phyloP scores from a whole-genome alignment of 2,113 vertebrate genomes.

The Thunnus thynnus region DNA sequence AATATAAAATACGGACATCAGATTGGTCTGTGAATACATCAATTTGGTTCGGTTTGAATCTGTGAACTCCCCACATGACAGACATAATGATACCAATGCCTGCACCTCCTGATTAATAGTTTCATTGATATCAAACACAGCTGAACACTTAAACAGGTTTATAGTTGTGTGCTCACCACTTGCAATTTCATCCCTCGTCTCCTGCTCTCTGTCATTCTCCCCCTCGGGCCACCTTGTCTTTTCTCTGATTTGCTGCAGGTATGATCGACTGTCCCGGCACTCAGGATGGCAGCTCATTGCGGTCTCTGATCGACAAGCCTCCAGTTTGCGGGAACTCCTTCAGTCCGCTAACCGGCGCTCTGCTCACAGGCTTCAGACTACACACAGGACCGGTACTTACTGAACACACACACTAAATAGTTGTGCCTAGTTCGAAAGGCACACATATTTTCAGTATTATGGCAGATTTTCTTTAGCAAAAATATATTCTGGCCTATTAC shows the following conservation, averaged over 20 bases:
- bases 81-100: not conserved
- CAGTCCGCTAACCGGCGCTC: constrained; percentile 93
- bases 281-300: constrained; percentile 95
- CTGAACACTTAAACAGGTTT: no score
- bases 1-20: not conserved
- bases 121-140: no score
- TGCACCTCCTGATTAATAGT: not conserved
- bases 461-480: not conserved
- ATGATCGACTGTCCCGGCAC: constrained; percentile 97
- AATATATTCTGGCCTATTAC: not conserved
- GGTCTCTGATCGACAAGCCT: constrained; percentile 96
- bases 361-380: constrained; percentile 95
- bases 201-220: not conserved
- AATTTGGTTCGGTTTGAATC: not conserved
- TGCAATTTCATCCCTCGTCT: no score
- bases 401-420: constrained; percentile 4
- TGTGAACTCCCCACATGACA: not conserved
- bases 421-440: not conserved
- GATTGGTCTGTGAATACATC: not conserved
- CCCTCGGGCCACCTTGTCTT: not conserved
- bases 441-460: not conserved
- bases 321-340: constrained; percentile 96
- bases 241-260: constrained; percentile 69
- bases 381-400: constrained; percentile 93
- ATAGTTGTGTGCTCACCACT: no score